Percentiles rank a stretch among this genome's conserved stretches.
Conservation (phyloP, 2,113 vertebrate genomes). For the Tenebrosternarchus preto region DNA sequence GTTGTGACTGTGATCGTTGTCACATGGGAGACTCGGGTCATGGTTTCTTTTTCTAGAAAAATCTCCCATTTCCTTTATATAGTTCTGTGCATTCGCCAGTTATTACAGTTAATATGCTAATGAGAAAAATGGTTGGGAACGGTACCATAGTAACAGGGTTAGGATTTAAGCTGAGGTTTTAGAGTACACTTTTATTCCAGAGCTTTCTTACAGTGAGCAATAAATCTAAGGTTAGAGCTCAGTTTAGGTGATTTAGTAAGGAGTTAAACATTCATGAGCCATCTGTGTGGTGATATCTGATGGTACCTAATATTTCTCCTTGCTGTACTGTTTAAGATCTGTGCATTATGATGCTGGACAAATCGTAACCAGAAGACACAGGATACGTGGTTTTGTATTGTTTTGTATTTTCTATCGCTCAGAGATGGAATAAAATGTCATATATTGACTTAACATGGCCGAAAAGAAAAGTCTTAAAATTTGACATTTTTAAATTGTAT, state of each 20-base stretch:
- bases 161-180: background rate
- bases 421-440: background rate
- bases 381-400: background rate
- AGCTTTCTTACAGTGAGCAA: too few species aligned
- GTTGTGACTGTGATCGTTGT: too few species aligned
- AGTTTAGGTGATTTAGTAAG: background rate
- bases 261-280: background rate
- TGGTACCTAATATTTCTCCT: background rate
- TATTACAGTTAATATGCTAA: too few species aligned
- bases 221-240: background rate
- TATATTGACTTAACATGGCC: background rate
- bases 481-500: background rate
- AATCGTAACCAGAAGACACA: background rate
- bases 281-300: background rate
- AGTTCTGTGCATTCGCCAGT: too few species aligned
- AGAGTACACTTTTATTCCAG: background rate
- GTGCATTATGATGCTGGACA: background rate
- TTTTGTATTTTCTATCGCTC: background rate
- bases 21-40: too few species aligned
- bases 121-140: too few species aligned
- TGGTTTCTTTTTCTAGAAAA: too few species aligned
- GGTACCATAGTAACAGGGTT: background rate
- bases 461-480: background rate
- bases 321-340: background rate
- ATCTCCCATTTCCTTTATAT: too few species aligned